Evolutionary conservation across 1,140 invertebrate species (phyloP), one percentile per base, ranked within the genome.

Genomic region (Leptinotarsa texana): DNA sequence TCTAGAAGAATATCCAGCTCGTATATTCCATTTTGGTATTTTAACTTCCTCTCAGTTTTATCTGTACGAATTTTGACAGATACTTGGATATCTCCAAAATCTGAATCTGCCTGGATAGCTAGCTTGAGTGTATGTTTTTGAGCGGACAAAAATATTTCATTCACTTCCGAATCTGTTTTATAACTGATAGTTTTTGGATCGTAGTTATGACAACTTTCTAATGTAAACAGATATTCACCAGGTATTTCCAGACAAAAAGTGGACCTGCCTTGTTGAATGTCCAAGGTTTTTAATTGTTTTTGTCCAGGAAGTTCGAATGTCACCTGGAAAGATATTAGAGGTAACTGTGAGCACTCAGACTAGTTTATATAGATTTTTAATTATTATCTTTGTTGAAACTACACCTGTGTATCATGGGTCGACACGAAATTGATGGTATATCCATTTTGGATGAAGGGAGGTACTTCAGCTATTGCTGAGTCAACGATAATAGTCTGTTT

Each of bases 131-230:
- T 80, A 76, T 88, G 87, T 77, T 85, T 84, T 72, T 82, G 66
- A 51, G 86, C 85, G 13, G 78, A 83, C 13, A 87, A 66, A 47
- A 74, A 77, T 22, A 87, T 78, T 82, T 83, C 74, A 77, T 84
- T 62, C 75, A 79, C 51, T 79, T 79, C 65, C 82, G 80, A n/a
- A 79, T 63, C 86, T 24, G 82, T 90, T 75, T 83, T 85, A 81
- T 85, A 88, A 4, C 78, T 82, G 24, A 87, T 84, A 3, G 82
- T 87, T 81, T 85, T 87, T 79, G 84, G 85, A 13, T 88, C 86
- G 85, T 96, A 97, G 74, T 89, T 87, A 84, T 98, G 96, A 84
- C 96, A 98, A 61, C 95, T 92, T 76, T 89, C 89, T 13, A 95
- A 91, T 57, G 89, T 88, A 49, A 98, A 91, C 65, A 89, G 87